Evolutionary conservation across 2,113 vertebrate genomes (phyloP).

Genomic region (Benitochromis conjunctus): DNA sequence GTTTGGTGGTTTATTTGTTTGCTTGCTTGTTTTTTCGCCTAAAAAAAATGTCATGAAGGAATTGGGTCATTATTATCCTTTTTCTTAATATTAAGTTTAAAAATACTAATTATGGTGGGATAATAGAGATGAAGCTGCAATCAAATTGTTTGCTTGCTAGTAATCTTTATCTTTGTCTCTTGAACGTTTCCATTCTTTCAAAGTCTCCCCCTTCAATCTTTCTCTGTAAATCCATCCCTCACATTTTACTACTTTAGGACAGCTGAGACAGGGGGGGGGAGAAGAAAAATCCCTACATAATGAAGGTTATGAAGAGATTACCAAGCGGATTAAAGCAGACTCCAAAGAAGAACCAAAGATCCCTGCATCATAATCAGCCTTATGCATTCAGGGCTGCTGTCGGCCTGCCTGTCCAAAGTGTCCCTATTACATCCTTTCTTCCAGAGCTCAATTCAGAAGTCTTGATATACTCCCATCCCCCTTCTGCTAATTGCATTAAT

Average conservation of each 20-base stretch:
- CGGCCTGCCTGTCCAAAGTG: slow-evolving; percentile 1
- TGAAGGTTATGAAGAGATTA: slow-evolving; percentile 40
- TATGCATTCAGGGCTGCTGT: slow-evolving; percentile 6
- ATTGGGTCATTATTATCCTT: background rate
- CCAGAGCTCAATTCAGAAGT: slow-evolving; percentile 23
- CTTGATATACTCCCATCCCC: slow-evolving; percentile 11
- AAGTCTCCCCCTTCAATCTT: background rate
- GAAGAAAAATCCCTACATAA: slow-evolving; percentile 1
- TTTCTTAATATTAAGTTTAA: background rate
- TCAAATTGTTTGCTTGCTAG: slow-evolving; percentile 15
- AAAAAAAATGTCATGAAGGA: background rate
- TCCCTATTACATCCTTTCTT: slow-evolving; percentile 29
- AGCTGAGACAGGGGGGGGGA: background rate
- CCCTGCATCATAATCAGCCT: slow-evolving; percentile 23
- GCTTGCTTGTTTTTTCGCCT: background rate
- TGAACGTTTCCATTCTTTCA: background rate
- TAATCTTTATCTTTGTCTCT: slow-evolving; percentile 23
- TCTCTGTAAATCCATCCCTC: slow-evolving; percentile 23
- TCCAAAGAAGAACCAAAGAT: slow-evolving; percentile 12
- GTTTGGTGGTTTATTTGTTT: background rate
- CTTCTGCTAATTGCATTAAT: slow-evolving; percentile 16
- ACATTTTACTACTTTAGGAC: slow-evolving; percentile 3
- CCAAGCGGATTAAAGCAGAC: slow-evolving; percentile 22
- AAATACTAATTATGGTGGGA: background rate
- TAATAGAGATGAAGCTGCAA: slow-evolving; percentile 28